Evolutionary conservation across 2,888 invertebrate species (phyloP), one percentile per base, ranked within the genome.

Genomic region (Trissoscelio sp.): DNA sequence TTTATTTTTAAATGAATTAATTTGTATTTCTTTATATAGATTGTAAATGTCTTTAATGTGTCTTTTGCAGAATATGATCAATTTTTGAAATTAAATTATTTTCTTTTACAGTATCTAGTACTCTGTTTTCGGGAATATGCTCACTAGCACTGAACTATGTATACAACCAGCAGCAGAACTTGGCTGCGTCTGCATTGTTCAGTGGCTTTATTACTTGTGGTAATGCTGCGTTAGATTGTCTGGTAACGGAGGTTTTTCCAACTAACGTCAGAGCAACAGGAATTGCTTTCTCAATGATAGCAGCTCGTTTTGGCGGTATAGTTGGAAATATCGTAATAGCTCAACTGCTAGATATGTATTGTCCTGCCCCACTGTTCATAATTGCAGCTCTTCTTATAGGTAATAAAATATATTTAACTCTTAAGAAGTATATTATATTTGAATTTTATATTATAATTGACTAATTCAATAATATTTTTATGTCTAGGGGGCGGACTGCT

Each of bases 231-330:
- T 93, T 98, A 82, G 97, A 97, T 92, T 98, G 98, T 90, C 94
- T 98, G 85, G 96, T 97, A 89, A 97, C 97, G 20, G 98, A 98
- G 93, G 96, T 98, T 81, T 98, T 97, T 91, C 98, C 98, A 34
- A 98, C 98, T 44, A 95, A 96, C 92, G 93, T 98, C 88, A 94
- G 97, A 87, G 97, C 97, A 57, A 97, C 97, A 48, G 97, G 97
- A 83, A 96, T 97, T 82, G 97, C 97, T 39, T 94, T 97, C 79
- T 97, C 97, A 0, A 97, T 97, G 95, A 97, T 97, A 39, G 96
- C 97, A 18, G 97, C 97, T 22, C 94, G 98, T 73, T 93, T 98
- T 79, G 98, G 97, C 84, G 97, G 98, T 85, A 97, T 98, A 89
- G 94, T 95, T 84, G 97, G 96, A 69, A 96, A 96, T 92, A 94